These are phyloP conservation scores for Sula dactylatra DNA, from an alignment of 2,113 vertebrate species.

Conservation along the genomic window DNA sequence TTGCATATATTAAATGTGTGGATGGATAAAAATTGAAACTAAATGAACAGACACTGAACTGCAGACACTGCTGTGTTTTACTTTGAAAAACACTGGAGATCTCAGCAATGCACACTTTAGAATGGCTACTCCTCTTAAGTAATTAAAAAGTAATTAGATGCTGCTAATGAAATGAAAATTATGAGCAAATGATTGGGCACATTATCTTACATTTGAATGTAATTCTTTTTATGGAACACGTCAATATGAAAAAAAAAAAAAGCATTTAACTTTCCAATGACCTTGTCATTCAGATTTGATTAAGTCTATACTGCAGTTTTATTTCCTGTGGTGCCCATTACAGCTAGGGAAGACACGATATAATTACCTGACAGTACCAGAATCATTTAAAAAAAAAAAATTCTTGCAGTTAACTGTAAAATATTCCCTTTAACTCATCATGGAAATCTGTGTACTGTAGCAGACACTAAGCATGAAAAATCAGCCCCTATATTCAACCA, in stretches of 20 bases:
- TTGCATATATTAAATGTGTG: not conserved
- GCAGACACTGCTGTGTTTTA: not conserved
- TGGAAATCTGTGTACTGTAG: not conserved
- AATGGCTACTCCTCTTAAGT: conserved; percentile 15
- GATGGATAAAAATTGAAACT: not conserved
- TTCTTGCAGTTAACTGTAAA: conserved; percentile 7
- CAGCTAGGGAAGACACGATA: conserved; percentile 38
- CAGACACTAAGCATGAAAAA: not conserved
- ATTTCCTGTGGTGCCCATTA: conserved; percentile 61
- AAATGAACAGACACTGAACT: not conserved
- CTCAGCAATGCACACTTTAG: not conserved
- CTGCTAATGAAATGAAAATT: conserved; percentile 41
- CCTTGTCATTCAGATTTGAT: conserved; percentile 68
- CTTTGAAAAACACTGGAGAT: not conserved
- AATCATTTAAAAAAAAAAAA: not conserved
- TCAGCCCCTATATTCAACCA: not conserved
- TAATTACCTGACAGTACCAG: conserved; percentile 52
- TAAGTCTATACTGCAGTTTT: conserved; percentile 52
- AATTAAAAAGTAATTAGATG: conserved; percentile 53
- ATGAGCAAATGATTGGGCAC: conserved; percentile 5
- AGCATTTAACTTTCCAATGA: conserved; percentile 64
- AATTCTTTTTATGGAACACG: conserved; percentile 2
- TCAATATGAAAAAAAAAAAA: conserved; percentile 31
- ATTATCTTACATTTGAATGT: conserved; percentile 16
- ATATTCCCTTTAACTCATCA: not conserved